Percentiles rank a stretch among this genome's conserved stretches.
These are phyloP conservation scores for Eucidaris tribuloides DNA, from an alignment of 35 echinoderm and acorn worm species.

Conservation along the genomic window DNA sequence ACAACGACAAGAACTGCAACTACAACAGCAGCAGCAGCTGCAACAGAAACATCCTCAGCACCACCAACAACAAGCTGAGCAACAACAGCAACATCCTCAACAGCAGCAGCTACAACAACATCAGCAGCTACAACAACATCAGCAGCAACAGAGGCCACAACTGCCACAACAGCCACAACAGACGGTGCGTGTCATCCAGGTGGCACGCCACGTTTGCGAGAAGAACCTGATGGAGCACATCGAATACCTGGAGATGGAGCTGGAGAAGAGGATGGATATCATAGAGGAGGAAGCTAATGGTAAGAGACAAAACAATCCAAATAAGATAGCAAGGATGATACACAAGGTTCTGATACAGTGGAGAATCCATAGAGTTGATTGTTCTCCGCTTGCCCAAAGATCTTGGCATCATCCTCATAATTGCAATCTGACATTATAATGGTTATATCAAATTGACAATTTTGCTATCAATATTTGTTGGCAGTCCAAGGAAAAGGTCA, in stretches of 20 bases:
- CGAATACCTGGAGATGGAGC: constrained; percentile 16
- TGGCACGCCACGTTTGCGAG: constrained; percentile 20
- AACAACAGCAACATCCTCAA: not conserved
- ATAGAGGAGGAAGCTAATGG: constrained; percentile 47
- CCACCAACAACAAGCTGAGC: not conserved
- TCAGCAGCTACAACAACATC: not conserved
- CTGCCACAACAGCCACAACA: not conserved
- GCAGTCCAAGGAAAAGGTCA: too few species aligned
- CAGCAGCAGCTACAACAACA: too few species aligned
- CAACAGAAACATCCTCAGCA: not conserved
- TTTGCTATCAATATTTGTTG: too few species aligned
- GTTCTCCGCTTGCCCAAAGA: too few species aligned
- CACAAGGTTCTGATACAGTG: too few species aligned
- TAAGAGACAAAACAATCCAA: too few species aligned
- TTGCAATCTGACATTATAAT: too few species aligned
- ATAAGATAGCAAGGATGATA: too few species aligned
- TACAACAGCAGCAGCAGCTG: not conserved
- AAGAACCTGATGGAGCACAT: constrained; percentile 47
- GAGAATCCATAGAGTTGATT: too few species aligned
- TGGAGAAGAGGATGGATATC: constrained; percentile 48
- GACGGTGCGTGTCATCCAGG: not conserved
- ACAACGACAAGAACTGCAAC: not conserved
- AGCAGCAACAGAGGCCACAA: not conserved
- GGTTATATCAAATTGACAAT: too few species aligned
- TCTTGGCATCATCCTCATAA: too few species aligned